Evolutionary conservation across 1,140 invertebrate species (phyloP).

Genomic region (Ips nitidus): DNA sequence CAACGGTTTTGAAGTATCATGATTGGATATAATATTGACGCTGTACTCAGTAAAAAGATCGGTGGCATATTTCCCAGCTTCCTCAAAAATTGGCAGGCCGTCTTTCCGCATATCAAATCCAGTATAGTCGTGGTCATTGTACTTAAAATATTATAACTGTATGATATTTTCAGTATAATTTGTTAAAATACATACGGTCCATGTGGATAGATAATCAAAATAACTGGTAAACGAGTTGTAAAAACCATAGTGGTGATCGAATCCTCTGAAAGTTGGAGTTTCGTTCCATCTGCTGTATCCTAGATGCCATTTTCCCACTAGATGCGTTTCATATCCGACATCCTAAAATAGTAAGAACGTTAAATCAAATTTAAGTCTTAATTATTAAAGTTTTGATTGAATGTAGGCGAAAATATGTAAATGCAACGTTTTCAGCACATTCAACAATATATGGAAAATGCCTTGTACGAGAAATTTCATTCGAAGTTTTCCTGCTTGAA

Average conservation of each 20-base stretch:
- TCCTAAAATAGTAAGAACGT: constrained; percentile 57
- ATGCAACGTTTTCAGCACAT: no score
- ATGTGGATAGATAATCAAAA: constrained; percentile 61
- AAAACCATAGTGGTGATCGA: constrained; percentile 67
- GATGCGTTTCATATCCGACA: constrained; percentile 65
- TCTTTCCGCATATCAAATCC: constrained; percentile 69
- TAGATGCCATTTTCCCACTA: constrained; percentile 74
- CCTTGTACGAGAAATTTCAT: no score
- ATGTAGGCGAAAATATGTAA: no score
- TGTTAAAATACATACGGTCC: constrained; percentile 51
- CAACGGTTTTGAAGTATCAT: constrained; percentile 61
- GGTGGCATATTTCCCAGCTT: constrained; percentile 67
- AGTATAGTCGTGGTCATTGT: constrained; percentile 57
- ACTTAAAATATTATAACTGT: constrained; percentile 39
- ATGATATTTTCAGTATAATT: neutral
- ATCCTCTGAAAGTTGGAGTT: constrained; percentile 64
- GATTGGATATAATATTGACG: constrained; percentile 59
- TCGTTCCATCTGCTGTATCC: constrained; percentile 63
- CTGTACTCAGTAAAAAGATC: constrained; percentile 69
- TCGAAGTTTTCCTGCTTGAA: no score
- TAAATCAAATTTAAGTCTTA: no score
- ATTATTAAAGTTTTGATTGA: no score
- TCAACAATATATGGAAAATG: no score
- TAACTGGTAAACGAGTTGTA: constrained; percentile 66
- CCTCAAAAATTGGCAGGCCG: constrained; percentile 60